These are phyloP conservation scores for Hydrolagus affinis DNA, from an alignment of 2,113 vertebrate genomes.

Conservation along the genomic window DNA sequence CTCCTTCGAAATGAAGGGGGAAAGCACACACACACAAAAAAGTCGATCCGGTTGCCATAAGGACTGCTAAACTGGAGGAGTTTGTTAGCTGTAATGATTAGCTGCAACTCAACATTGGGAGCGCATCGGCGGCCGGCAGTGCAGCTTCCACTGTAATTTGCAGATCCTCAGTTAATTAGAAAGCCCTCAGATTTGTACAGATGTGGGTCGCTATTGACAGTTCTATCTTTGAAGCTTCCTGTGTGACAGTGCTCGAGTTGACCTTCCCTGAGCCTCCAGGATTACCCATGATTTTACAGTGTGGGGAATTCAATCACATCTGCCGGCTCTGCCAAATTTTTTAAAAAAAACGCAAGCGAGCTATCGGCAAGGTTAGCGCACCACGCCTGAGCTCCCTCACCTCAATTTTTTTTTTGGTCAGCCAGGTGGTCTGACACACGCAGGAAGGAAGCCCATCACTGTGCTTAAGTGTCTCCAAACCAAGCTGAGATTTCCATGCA, in stretches of 20 bases:
- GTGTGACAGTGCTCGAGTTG: slow-evolving; percentile 50
- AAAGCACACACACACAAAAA: slow-evolving; percentile 31
- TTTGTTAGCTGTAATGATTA: slow-evolving; percentile 62
- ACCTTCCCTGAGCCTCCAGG: slow-evolving; percentile 51
- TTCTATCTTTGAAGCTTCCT: slow-evolving; percentile 52
- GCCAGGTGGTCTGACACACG: too few relatives aligned
- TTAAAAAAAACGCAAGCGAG: slow-evolving; percentile 43
- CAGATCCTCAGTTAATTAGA: slow-evolving; percentile 67
- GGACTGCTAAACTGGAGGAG: slow-evolving; percentile 54
- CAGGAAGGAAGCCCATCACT: too few relatives aligned
- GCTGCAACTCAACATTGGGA: slow-evolving; percentile 55
- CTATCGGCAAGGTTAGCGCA: slow-evolving; percentile 51
- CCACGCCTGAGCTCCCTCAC: slow-evolving; percentile 41
- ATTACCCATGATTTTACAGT: slow-evolving; percentile 46
- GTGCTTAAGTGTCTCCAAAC: too few relatives aligned
- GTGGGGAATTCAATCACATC: slow-evolving; percentile 45
- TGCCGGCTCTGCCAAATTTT: slow-evolving; percentile 37
- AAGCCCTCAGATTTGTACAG: slow-evolving; percentile 60
- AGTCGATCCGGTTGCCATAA: slow-evolving; percentile 50
- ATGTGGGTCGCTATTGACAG: slow-evolving; percentile 59
- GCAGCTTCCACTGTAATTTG: slow-evolving; percentile 57
- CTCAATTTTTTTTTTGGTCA: slow-evolving; percentile 34
- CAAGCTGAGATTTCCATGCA: too few relatives aligned
- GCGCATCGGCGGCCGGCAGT: slow-evolving; percentile 47
- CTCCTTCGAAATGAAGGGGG: not conserved